These are phyloP conservation scores for Hippoglossus stenolepis DNA, from an alignment of 2,113 vertebrate genomes.

Conservation along the genomic window DNA sequence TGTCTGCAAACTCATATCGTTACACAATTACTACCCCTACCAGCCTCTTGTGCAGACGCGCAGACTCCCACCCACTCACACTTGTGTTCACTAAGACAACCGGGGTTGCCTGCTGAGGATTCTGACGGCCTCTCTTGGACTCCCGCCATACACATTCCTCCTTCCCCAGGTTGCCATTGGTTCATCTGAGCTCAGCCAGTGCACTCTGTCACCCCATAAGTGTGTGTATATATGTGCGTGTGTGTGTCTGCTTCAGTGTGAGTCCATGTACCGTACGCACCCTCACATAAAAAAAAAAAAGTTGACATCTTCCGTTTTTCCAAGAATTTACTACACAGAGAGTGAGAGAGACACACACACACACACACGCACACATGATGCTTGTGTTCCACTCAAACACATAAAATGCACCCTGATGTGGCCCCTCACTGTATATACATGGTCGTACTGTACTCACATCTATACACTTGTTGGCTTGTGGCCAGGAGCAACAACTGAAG, in stretches of 20 bases:
- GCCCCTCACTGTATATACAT: slow-evolving; percentile 54
- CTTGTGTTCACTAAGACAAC: slow-evolving; percentile 82
- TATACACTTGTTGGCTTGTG: slow-evolving; percentile 48
- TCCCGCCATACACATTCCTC: slow-evolving; percentile 81
- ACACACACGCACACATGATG: slow-evolving; percentile 13
- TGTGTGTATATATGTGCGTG: slow-evolving; percentile 54
- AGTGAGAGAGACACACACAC: slow-evolving; percentile 15
- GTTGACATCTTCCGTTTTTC: slow-evolving; percentile 47
- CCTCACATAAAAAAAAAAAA: slow-evolving; percentile 42
- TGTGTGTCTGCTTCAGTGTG: slow-evolving; percentile 55
- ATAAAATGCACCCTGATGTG: slow-evolving; percentile 64
- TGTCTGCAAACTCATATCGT: slow-evolving; percentile 43
- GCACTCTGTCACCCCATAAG: slow-evolving; percentile 84
- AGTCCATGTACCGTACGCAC: slow-evolving; percentile 42
- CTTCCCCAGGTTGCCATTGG: slow-evolving; percentile 84
- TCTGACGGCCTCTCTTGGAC: slow-evolving; percentile 81
- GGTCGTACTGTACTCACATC: slow-evolving; percentile 61
- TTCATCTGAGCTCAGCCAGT: slow-evolving; percentile 84
- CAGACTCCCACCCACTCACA: slow-evolving; percentile 68
- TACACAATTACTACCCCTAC: slow-evolving; percentile 48
- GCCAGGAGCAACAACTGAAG: slow-evolving; percentile 71
- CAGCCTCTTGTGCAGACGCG: slow-evolving; percentile 56
- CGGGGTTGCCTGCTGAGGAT: slow-evolving; percentile 77
- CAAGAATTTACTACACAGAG: slow-evolving; percentile 48
- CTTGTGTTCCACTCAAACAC: slow-evolving; percentile 52